Base-by-base conservation (phyloP, 1,140 invertebrate species). In the Drosophila sp. region DNA sequence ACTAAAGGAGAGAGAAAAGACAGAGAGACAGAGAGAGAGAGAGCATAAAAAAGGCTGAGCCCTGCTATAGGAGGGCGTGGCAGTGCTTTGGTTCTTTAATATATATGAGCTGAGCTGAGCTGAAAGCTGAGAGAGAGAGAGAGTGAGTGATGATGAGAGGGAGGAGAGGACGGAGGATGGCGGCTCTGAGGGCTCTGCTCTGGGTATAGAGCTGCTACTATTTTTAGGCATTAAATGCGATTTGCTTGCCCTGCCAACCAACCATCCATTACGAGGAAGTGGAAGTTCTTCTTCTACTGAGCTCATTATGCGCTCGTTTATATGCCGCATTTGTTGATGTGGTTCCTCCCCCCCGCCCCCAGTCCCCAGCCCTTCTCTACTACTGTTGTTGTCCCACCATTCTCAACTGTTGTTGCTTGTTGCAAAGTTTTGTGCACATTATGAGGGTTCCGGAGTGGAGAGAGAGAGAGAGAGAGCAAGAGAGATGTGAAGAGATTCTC, bases 231-330 rank as follows among this genome's bases (percentile, higher is more conserved):
- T 89, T 86, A 83, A 86, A 86, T 86, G 83, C 76, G 84, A 87
- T 76, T 86, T 77, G 47, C 68, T 70, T 50, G 50, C 65, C 61
- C 74, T 50, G 50, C 65, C 61, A 63, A 38, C 60, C 55, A 64
- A 60, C 65, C 54, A 64, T 64, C 40, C 57, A 73, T 69, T 69
- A 41, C 79, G 79, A 50, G 44, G 44, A 50, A 50, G 44, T 50
- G 79, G 50, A 74, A 58, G 30, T 58, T 58, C 56, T 35, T 35
- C 56, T 81, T 82, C 79, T 66, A 82, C 74, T 71, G 50, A 87
- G 83, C 83, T 86, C 84, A 87, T 87, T 87, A 87, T 89, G 83
- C 70, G 83, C 83, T 87, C 83, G 84, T 86, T 86, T 86, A 89
- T 86, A 86, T 86, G 83, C 83, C 79, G 84, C 80, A 87, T 87